Base-by-base conservation (phyloP, 92 coral and sea anemone species). In the Epizoanthus fatuus region DNA sequence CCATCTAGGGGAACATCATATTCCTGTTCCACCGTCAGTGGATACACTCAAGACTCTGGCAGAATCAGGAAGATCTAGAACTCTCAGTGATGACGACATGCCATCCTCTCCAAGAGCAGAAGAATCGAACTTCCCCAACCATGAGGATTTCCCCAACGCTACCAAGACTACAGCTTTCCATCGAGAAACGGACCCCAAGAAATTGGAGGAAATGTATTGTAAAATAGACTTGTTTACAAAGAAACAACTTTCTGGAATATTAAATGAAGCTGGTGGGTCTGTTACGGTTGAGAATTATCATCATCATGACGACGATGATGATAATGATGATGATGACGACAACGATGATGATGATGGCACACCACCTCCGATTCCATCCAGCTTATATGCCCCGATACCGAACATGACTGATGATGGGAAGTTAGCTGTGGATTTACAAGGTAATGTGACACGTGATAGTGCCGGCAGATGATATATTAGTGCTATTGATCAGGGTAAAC, bases 201-300 rank as follows among this genome's bases (percentile, higher is more conserved):
- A 58, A 58, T 32, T 75, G 4, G 81, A 75, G 81, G 35, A 75
- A 59, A 75, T 75, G 81, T 75, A 75, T 44, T 75, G 69, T 52
- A 75, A 40, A 38, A 22, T 75, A 75, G 6, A 75, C 17, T 75
- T 75, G 22, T 44, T 56, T 13, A 37, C 63, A 57, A 75, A 75
- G 81, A 75, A 40, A 59, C 40, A 20, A 37, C 15, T 32, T 19
- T 39, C 81, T 39, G 68, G 29, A 10, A 1, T n/a, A 35, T 12
- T 37, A 20, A 13, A 13, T 53, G 79, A 74, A 15, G 54, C 49
- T 14, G 17, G 32, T 16, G 58, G 69, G 17, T 58, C 69, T 39
- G 81, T 1, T 3, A 3, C 2, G 17, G 81, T 40, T 40, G 60
- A 35, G 38, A 63, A 22, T 55, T 13, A 32, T 54, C 80, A 5